Evolutionary conservation across 2,797 vertebrate genomes (phyloP).

Genomic region (Sebastes trivittatus): DNA sequence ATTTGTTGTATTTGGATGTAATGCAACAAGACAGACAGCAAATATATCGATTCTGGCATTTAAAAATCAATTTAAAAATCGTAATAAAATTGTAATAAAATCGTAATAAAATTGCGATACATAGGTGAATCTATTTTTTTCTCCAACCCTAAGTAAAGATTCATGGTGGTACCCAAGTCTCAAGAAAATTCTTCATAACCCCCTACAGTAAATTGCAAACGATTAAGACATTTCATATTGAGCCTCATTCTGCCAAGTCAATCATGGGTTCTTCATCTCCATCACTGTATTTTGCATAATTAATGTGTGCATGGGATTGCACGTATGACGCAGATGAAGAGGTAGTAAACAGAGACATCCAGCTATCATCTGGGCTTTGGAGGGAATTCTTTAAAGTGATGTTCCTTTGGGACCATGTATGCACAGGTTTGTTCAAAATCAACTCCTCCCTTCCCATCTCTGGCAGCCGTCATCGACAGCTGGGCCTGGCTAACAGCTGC

Average conservation of each 20-base stretch:
- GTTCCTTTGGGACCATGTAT: conserved; percentile 55
- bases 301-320: conserved; percentile 11
- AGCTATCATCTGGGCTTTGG: conserved; percentile 50
- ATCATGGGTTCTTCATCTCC: conserved; percentile 4
- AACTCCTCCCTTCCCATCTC: conserved; percentile 55
- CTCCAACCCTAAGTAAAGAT: neutral
- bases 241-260: conserved; percentile 12
- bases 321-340: conserved; percentile 17
- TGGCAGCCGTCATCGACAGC: conserved; percentile 69
- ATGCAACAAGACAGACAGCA: neutral
- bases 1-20: neutral
- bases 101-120: too few species aligned
- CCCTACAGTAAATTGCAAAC: neutral
- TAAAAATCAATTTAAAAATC: too few species aligned
- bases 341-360: conserved; percentile 54
- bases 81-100: too few species aligned
- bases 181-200: neutral
- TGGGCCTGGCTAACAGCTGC: conserved; percentile 73
- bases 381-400: conserved; percentile 60
- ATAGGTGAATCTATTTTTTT: too few species aligned
- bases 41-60: too few species aligned
- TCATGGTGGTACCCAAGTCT: neutral
- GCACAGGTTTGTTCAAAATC: conserved; percentile 69
- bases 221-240: neutral
- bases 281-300: conserved; percentile 39